Evolutionary conservation across 2,888 invertebrate species (phyloP).

Genomic region (Latrodectus hesperus): DNA sequence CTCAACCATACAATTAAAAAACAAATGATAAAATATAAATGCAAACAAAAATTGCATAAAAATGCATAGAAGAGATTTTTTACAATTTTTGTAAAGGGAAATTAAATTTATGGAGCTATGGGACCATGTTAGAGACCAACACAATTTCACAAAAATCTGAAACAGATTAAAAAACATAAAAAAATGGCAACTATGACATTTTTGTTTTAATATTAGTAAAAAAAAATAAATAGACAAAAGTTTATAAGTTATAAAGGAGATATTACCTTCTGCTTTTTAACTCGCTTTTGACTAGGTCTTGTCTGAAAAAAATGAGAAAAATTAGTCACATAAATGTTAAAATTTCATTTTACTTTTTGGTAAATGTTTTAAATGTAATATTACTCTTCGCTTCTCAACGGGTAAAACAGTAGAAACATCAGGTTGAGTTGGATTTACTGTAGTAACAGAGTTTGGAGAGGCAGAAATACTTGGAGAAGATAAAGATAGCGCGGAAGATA

Average conservation of each 20-base stretch:
- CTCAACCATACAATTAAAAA: too few relatives aligned
- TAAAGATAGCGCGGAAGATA: constrained; percentile 8
- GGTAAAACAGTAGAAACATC: constrained; percentile 22
- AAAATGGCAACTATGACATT: too few relatives aligned
- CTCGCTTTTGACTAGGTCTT: constrained; percentile 69
- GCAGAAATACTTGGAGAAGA: constrained; percentile 15
- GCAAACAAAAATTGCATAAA: too few relatives aligned
- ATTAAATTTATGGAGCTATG: too few relatives aligned
- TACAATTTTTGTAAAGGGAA: too few relatives aligned
- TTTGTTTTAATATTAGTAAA: neutral
- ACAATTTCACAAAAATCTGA: too few relatives aligned
- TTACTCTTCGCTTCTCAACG: constrained; percentile 69
- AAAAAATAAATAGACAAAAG: neutral
- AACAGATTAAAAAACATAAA: too few relatives aligned
- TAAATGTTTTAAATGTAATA: neutral
- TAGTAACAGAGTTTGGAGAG: constrained; percentile 4
- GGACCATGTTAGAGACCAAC: too few relatives aligned
- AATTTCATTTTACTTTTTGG: neutral
- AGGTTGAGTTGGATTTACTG: constrained; percentile 24
- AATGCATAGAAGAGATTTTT: too few relatives aligned
- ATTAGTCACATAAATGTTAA: neutral
- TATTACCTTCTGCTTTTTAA: constrained; percentile 71
- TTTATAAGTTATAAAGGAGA: too few relatives aligned
- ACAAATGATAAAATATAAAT: too few relatives aligned
- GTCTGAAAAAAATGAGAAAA: constrained; percentile 18